These are phyloP conservation scores for Monodelphis domestica DNA, from an alignment of 2,797 vertebrate species.

Conservation along the genomic window DNA sequence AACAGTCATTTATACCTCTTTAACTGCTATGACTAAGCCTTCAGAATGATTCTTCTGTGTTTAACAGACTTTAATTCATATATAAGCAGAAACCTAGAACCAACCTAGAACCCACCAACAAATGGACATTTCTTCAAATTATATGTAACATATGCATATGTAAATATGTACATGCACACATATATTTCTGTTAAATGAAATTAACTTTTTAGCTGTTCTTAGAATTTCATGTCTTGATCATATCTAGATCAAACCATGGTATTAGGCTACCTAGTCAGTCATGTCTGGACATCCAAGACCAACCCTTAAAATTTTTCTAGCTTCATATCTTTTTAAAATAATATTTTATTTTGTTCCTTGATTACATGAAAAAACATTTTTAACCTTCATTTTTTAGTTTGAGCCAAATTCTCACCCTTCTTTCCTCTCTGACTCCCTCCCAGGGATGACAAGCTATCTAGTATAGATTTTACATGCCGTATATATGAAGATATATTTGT, in stretches of 20 bases:
- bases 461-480: no score
- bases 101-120: background rate
- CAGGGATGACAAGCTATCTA: no score
- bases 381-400: no score
- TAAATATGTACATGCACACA: no score
- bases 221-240: conserved; percentile 7
- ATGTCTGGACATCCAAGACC: background rate
- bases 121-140: background rate
- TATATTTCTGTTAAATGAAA: conserved; percentile 20
- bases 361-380: no score
- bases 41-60: background rate
- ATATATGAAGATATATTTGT: background rate
- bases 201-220: background rate
- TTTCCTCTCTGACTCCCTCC: no score
- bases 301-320: conserved; percentile 11
- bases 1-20: background rate
- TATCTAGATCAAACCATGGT: conserved; percentile 30
- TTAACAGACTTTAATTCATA: background rate
- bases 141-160: no score
- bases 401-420: no score
- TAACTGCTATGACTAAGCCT: fast-evolving
- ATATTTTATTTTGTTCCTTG: no score
- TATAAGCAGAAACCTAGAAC: background rate
- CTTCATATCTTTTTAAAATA: no score
- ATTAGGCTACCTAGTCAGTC: background rate